A percentile compares a stretch with the other conserved stretches of the same genome.
Conservation (phyloP, 2,113 vertebrate genomes). For the Calypte anna region DNA sequence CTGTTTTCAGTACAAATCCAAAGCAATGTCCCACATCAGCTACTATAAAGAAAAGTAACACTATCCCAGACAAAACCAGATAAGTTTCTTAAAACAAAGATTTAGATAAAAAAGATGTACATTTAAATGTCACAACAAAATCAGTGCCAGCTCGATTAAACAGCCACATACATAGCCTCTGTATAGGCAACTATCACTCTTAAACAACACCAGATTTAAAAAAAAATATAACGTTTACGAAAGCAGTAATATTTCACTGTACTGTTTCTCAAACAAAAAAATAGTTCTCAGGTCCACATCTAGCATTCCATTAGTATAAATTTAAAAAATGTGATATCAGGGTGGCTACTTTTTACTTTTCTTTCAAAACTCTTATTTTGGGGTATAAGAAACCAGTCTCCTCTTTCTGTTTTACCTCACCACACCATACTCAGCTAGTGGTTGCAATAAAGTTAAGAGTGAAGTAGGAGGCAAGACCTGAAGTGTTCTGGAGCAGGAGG, state of each 20-base stretch:
- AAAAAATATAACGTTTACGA: neutral
- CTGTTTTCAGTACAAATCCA: too few relatives aligned
- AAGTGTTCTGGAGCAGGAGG: neutral
- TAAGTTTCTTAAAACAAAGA: neutral
- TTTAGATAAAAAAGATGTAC: neutral
- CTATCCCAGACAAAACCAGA: too few relatives aligned
- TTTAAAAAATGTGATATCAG: neutral
- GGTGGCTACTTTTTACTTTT: neutral
- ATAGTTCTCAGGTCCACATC: neutral
- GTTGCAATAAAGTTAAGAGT: neutral
- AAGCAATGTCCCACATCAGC: too few relatives aligned
- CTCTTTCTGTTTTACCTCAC: neutral
- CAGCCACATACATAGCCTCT: neutral
- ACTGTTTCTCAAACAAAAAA: neutral
- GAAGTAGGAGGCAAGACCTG: neutral
- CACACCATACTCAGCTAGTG: neutral
- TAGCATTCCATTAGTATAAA: rapidly evolving
- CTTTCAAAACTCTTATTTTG: neutral
- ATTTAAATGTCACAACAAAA: neutral
- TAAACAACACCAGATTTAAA: neutral
- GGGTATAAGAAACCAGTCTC: neutral
- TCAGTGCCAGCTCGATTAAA: neutral
- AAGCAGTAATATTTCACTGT: neutral
- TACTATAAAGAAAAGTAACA: too few relatives aligned
- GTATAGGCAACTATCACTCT: neutral